A percentile compares a stretch with the other conserved stretches of the same genome.
These are phyloP conservation scores for Drosophila dives DNA, from an alignment of 2,888 invertebrate species.

Conservation along the genomic window DNA sequence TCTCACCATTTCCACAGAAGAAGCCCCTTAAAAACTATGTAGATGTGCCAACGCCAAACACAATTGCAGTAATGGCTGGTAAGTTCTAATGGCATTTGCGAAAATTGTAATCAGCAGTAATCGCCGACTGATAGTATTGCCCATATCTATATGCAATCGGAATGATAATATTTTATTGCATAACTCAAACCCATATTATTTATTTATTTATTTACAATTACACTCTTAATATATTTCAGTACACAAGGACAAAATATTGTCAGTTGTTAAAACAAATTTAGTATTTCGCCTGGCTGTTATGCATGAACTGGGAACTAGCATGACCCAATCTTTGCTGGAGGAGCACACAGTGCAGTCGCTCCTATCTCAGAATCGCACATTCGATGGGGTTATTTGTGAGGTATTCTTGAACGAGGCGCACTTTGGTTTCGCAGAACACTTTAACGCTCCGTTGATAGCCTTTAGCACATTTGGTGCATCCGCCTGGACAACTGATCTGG, in stretches of 20 bases:
- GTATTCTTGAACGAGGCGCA: slow-evolving; percentile 82
- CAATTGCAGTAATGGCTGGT: slow-evolving; percentile 53
- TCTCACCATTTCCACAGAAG: slow-evolving; percentile 78
- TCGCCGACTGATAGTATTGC: not conserved
- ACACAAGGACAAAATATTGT: slow-evolving; percentile 11
- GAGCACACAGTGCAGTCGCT: slow-evolving; percentile 70
- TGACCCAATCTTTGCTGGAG: slow-evolving; percentile 57
- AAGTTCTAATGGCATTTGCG: slow-evolving; percentile 11
- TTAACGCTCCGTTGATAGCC: slow-evolving; percentile 72
- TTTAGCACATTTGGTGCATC: slow-evolving; percentile 69
- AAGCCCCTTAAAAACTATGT: slow-evolving; percentile 70
- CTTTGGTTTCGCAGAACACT: slow-evolving; percentile 78
- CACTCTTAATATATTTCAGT: slow-evolving; percentile 37
- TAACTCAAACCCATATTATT: not conserved
- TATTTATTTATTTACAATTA: not conserved
- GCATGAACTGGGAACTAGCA: slow-evolving; percentile 38
- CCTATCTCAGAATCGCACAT: slow-evolving; percentile 81
- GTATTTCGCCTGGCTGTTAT: slow-evolving; percentile 18
- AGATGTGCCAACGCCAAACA: slow-evolving; percentile 59
- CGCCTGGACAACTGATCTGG: slow-evolving; percentile 67
- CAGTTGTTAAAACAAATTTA: no score
- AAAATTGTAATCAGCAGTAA: slow-evolving; percentile 23
- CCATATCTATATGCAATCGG: not conserved
- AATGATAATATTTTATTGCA: not conserved
- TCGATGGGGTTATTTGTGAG: slow-evolving; percentile 83